A percentile compares a stretch with the other conserved stretches of the same genome.
phyloP scores from a whole-genome alignment of 1,140 invertebrate genomes.

The Pseudomyrmex concolor region DNA sequence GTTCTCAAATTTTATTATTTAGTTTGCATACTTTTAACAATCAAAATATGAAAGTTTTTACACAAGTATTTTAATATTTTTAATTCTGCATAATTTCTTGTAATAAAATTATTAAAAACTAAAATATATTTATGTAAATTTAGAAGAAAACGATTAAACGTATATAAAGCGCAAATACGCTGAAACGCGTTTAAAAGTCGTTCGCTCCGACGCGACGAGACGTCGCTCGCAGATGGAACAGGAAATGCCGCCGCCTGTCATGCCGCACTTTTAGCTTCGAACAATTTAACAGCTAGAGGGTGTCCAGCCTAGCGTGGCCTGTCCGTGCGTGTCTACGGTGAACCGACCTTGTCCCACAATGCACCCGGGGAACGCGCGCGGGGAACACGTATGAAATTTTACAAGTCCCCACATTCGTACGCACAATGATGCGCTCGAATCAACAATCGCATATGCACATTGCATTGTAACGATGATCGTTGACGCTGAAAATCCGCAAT shows the following conservation, averaged over 20 bases:
- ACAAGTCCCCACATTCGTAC: background rate
- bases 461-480: background rate
- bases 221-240: slow-evolving; percentile 36
- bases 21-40: too few relatives aligned
- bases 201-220: slow-evolving; percentile 20
- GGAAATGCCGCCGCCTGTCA: slow-evolving; percentile 67
- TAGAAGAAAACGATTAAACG: background rate
- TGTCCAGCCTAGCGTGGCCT: slow-evolving; percentile 71
- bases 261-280: slow-evolving; percentile 63
- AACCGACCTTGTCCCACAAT: slow-evolving; percentile 76
- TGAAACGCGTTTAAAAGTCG: slow-evolving; percentile 14
- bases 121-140: background rate
- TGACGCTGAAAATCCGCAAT: slow-evolving; percentile 11
- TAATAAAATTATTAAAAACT: background rate
- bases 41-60: too few relatives aligned
- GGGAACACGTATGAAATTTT: slow-evolving; percentile 53
- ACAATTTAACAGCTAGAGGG: slow-evolving; percentile 74
- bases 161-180: background rate
- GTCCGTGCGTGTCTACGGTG: slow-evolving; percentile 60
- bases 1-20: too few relatives aligned
- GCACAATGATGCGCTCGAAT: too few relatives aligned
- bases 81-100: too few relatives aligned
- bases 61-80: background rate
- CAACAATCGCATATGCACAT: background rate
- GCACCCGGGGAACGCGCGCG: slow-evolving; percentile 27